A percentile compares a stretch with the other conserved stretches of the same genome.
Conservation (phyloP, 2,888 invertebrate genomes). For the Mamestra brassicae region DNA sequence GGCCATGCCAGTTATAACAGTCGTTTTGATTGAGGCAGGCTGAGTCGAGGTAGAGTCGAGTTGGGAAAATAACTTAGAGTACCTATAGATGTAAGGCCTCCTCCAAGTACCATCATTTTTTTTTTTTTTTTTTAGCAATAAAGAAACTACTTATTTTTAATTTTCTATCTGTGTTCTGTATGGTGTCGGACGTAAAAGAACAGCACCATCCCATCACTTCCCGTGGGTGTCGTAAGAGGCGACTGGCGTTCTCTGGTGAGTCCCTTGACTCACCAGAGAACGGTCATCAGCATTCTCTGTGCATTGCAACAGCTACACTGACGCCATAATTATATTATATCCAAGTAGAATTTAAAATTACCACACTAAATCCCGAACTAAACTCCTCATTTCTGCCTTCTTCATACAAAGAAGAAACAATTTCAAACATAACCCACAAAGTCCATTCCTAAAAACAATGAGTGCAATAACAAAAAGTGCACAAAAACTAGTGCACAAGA, state of each 20-base stretch:
- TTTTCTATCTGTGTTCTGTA: too few species aligned
- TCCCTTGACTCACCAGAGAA: too few species aligned
- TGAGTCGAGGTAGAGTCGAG: neutral
- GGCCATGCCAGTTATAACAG: neutral
- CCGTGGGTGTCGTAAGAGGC: too few species aligned
- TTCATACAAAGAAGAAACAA: slow-evolving; percentile 10
- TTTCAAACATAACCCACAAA: slow-evolving; percentile 1
- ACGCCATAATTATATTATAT: neutral
- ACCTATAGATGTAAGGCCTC: too few species aligned
- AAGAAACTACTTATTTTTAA: too few species aligned
- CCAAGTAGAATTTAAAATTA: neutral
- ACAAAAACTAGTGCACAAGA: slow-evolving; percentile 58
- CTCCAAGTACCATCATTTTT: too few species aligned
- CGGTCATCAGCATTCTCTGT: too few species aligned
- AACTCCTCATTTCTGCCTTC: neutral
- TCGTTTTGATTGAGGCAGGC: neutral
- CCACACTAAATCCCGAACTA: neutral
- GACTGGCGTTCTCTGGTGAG: too few species aligned
- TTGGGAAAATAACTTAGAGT: neutral
- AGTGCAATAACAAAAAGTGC: slow-evolving; percentile 21
- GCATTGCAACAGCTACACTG: too few species aligned
- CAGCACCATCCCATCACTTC: too few species aligned
- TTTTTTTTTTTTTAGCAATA: too few species aligned
- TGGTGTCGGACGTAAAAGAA: too few species aligned
- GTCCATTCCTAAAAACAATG: slow-evolving; percentile 26